Evolutionary conservation across 2,113 vertebrate genomes (phyloP).

Genomic region (Ginglymostoma cirratum): DNA sequence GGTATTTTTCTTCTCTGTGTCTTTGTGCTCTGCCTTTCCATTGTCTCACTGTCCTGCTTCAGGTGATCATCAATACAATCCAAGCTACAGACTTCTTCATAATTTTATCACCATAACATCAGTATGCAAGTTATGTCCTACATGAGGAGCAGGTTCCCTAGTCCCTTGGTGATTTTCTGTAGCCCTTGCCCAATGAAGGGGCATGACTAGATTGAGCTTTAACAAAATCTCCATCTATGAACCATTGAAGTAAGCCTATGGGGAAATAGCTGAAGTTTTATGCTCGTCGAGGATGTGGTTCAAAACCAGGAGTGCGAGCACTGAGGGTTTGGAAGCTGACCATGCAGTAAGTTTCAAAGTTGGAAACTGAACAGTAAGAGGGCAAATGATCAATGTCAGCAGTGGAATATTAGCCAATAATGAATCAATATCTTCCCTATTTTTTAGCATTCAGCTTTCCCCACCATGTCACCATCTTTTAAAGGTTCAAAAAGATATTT

Average conservation of each 20-base stretch:
- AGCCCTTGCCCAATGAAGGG: not conserved
- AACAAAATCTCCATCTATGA: no score
- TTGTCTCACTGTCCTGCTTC: not conserved
- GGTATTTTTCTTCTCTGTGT: not conserved
- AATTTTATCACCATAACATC: not conserved
- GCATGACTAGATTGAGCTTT: not conserved
- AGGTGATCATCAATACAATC: not conserved
- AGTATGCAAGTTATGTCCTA: not conserved
- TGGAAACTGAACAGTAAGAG: not conserved
- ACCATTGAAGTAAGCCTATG: not conserved
- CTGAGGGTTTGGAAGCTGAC: not conserved
- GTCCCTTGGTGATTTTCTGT: not conserved
- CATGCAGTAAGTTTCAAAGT: not conserved
- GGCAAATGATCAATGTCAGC: not conserved
- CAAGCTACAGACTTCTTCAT: not conserved
- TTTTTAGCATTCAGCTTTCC: not conserved
- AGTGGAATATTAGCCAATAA: not conserved
- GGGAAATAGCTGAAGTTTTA: not conserved
- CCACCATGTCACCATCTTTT: not conserved
- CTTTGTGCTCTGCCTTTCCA: not conserved
- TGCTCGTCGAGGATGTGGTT: not conserved
- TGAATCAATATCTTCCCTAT: not conserved
- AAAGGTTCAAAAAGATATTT: no score
- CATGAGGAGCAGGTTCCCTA: not conserved
- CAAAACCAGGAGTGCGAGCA: not conserved